These are phyloP conservation scores for Engystomops pustulosus DNA, from an alignment of 2,113 vertebrate species.

Conservation along the genomic window DNA sequence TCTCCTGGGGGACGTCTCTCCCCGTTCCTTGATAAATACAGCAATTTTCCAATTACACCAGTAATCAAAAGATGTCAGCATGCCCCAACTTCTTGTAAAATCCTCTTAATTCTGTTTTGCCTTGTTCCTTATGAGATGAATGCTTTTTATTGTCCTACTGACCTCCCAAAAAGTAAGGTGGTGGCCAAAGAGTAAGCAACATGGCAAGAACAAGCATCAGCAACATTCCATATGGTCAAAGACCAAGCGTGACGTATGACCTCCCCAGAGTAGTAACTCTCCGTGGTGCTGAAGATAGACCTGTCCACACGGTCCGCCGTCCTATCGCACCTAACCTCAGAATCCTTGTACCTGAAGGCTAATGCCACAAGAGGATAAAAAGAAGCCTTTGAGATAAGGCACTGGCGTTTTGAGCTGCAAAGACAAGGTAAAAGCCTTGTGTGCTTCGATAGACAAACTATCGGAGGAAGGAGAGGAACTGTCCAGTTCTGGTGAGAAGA, in stretches of 20 bases:
- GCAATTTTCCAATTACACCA: background rate
- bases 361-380: background rate
- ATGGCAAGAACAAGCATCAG: background rate
- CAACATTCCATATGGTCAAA: background rate
- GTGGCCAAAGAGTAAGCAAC: background rate
- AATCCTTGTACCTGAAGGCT: background rate
- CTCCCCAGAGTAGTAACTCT: background rate
- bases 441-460: background rate
- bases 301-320: background rate
- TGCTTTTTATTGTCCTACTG: background rate
- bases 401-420: slow-evolving; percentile 36
- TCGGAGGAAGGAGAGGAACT: background rate
- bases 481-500: background rate
- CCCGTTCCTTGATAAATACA: background rate
- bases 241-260: background rate
- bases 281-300: background rate
- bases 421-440: background rate
- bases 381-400: slow-evolving; percentile 52
- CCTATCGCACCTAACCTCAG: background rate
- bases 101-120: background rate
- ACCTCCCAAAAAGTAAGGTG: background rate
- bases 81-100: background rate
- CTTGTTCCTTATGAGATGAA: background rate
- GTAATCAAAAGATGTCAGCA: background rate
- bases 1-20: background rate